Base-by-base conservation (phyloP, 2,113 vertebrate genomes). In the Lanius ludovicianus region DNA sequence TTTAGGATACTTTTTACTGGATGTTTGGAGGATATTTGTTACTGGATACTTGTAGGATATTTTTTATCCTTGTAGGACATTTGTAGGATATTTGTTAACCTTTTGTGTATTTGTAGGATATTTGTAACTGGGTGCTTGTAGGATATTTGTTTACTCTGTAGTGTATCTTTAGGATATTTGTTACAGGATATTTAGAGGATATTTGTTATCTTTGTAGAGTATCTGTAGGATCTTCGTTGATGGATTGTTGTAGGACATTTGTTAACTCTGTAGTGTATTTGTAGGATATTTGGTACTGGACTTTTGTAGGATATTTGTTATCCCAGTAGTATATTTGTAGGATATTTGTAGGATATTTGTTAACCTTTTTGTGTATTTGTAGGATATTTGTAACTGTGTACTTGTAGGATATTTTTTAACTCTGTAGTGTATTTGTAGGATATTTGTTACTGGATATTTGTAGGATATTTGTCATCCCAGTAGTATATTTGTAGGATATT, bases 131-230 rank as follows among this genome's bases (percentile, higher is more conserved):
- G 42, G 18, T 25, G 18, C 19, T 67, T 28, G 4, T 37, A 28
- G 18, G 44, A 46, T 46, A 46, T 46, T 46, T 46, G 46, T 46
- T 42, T 17, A 42, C 16, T 7, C 16, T 44, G 18, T 44, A 44
- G 49, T 1, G 4, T 30, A 53, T 19, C 20, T 55, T 4, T 55
- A 55, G 53, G 53, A 33, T 24, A 42, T 55, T 71, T 71, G 6
- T 41, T 11, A 33, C 5, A 13, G 37, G 28, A n/a, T 56, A 10
- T n/a, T 73, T 55, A 2, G 5, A 39, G 35, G 27, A 30, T 39
- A 52, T 39, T 39, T 52, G 10, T 70, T 39, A 23, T 1, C 27
- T 4, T 13, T 52, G 4, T 33, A 33, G 21, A 0, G 6, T 2
- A 42, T 33, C 41, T 42, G 6, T 25, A 53, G 30, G 50, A 6